A percentile compares a stretch with the other conserved stretches of the same genome.
phyloP scores from a whole-genome alignment of 1,140 invertebrate genomes.

The Pristionchus pacificus region DNA sequence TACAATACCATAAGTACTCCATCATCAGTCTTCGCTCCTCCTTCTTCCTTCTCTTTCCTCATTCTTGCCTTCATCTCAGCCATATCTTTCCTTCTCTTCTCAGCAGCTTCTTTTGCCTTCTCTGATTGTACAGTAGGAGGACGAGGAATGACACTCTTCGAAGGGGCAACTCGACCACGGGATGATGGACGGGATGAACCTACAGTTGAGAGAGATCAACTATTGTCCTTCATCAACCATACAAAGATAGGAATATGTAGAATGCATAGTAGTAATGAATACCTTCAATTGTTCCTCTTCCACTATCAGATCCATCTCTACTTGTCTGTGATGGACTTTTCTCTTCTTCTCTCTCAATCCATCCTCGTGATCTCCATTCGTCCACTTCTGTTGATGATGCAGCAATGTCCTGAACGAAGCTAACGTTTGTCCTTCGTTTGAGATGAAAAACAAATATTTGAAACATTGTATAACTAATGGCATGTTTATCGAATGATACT shows the following conservation, averaged over 20 bases:
- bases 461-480: background rate
- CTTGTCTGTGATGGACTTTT: background rate
- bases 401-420: background rate
- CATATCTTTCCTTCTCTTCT: background rate
- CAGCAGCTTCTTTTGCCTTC: background rate
- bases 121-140: background rate
- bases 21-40: too few species aligned
- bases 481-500: background rate
- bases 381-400: background rate
- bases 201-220: too few species aligned
- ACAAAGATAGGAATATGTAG: background rate
- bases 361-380: background rate
- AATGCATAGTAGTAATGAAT: background rate
- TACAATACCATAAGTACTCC: too few species aligned
- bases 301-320: background rate
- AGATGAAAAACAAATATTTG: too few species aligned
- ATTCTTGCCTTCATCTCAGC: too few species aligned
- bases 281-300: background rate
- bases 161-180: background rate
- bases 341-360: background rate
- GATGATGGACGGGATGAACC: background rate
- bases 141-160: background rate
- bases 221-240: too few species aligned
- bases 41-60: too few species aligned
- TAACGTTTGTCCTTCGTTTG: too few species aligned